Conservation (phyloP, 2,113 vertebrate genomes). For the Channa maculata region DNA sequence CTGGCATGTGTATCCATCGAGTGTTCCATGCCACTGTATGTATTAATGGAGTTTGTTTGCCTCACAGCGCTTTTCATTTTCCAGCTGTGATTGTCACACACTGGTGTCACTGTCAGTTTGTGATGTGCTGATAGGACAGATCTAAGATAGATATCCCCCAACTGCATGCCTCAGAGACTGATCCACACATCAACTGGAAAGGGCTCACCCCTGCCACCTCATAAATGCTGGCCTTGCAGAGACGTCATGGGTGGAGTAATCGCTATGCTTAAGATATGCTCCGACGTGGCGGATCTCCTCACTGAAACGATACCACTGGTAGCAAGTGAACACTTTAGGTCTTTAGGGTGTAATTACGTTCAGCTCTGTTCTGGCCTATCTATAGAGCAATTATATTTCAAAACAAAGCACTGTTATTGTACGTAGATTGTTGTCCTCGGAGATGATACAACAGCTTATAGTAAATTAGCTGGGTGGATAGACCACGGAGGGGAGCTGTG, state of each 20-base stretch:
- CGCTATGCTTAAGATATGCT: slow-evolving; percentile 39
- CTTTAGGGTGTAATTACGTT: slow-evolving; percentile 62
- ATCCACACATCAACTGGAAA: slow-evolving; percentile 25
- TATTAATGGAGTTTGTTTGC: slow-evolving; percentile 82
- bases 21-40: slow-evolving; percentile 51
- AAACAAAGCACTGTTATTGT: slow-evolving; percentile 50
- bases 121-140: slow-evolving; percentile 75
- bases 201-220: slow-evolving; percentile 59
- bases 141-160: slow-evolving; percentile 57
- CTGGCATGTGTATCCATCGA: slow-evolving; percentile 74
- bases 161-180: slow-evolving; percentile 17
- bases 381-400: slow-evolving; percentile 57
- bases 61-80: slow-evolving; percentile 78
- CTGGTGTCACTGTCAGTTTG: slow-evolving; percentile 50
- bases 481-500: slow-evolving; percentile 1
- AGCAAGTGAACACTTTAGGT: neutral
- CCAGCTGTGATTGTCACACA: slow-evolving; percentile 74
- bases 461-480: slow-evolving; percentile 59
- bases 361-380: slow-evolving; percentile 39
- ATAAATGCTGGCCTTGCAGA: slow-evolving; percentile 68
- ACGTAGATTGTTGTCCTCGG: slow-evolving; percentile 42
- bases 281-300: slow-evolving; percentile 28
- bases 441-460: slow-evolving; percentile 51
- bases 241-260: slow-evolving; percentile 50
- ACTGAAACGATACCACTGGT: neutral